phyloP scores from a whole-genome alignment of 2,113 vertebrate genomes.

The Acinonyx jubatus region DNA sequence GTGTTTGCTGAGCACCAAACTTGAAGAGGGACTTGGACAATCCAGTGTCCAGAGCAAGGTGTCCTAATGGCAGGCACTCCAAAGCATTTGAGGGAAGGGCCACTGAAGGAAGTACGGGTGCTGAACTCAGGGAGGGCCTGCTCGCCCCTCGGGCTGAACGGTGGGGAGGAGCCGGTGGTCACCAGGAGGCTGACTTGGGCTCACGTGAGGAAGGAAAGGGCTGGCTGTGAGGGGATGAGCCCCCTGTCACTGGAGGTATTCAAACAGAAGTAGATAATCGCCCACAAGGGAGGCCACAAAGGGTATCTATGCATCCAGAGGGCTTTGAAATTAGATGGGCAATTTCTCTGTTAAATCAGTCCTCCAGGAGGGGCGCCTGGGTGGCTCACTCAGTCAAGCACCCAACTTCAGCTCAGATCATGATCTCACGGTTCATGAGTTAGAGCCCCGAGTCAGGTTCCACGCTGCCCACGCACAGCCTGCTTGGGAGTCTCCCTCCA shows the following conservation, averaged over 20 bases:
- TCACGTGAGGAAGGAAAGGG: not conserved
- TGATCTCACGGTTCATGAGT: not conserved
- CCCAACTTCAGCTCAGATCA: not conserved
- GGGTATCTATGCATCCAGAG: not conserved
- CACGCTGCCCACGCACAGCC: no score
- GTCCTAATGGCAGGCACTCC: not conserved
- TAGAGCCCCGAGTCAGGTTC: not conserved
- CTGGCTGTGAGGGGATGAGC: not conserved
- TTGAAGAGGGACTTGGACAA: not conserved
- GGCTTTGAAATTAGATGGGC: not conserved
- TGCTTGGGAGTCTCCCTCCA: not conserved
- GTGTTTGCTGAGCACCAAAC: not conserved
- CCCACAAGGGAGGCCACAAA: not conserved
- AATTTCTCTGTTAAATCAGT: not conserved
- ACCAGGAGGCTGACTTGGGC: not conserved
- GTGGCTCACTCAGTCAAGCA: not conserved
- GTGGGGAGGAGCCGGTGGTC: not conserved
- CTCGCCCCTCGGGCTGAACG: not conserved
- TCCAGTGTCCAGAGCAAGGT: not conserved
- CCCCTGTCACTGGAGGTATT: not conserved
- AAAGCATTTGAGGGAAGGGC: not conserved
- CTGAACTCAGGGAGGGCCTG: not conserved
- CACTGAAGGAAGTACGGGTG: not conserved
- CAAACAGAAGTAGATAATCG: rapidly evolving
- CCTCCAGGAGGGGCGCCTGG: not conserved